These are phyloP conservation scores for Siniperca obscura DNA, from an alignment of 2,797 vertebrate genomes.

Conservation along the genomic window DNA sequence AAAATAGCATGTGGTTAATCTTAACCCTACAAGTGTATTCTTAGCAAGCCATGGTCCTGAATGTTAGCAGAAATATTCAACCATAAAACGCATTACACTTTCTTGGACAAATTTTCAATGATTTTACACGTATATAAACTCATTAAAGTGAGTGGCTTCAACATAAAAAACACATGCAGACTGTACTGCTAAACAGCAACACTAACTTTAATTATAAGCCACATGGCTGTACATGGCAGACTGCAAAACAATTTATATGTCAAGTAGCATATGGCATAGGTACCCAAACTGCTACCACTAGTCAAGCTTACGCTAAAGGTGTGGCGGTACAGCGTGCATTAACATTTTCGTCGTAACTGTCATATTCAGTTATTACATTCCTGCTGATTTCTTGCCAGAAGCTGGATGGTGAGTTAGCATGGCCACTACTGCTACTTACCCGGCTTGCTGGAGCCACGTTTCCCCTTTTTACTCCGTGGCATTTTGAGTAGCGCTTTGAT, in stretches of 20 bases:
- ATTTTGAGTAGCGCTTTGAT: conserved; percentile 66
- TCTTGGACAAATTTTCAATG: too few species aligned
- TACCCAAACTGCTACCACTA: too few species aligned
- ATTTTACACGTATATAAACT: neutral
- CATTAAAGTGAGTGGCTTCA: neutral
- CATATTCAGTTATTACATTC: neutral
- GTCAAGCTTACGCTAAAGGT: neutral
- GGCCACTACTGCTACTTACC: conserved; percentile 74
- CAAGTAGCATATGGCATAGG: neutral
- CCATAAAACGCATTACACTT: neutral
- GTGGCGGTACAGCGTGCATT: neutral
- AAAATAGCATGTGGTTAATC: conserved; percentile 39
- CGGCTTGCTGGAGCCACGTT: conserved; percentile 82
- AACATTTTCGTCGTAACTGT: neutral
- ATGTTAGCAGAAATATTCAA: neutral
- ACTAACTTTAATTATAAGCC: neutral
- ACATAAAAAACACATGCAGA: neutral
- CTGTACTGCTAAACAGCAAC: neutral
- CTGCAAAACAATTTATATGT: neutral
- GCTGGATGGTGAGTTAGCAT: neutral
- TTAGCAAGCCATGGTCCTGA: neutral
- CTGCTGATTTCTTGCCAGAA: neutral
- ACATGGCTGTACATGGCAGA: neutral
- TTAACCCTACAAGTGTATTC: neutral
- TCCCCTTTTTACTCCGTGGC: conserved; percentile 87